A percentile compares a stretch with the other conserved stretches of the same genome.
phyloP scores from a whole-genome alignment of 23 tunicate genomes.

The Halocynthia roretzi region DNA sequence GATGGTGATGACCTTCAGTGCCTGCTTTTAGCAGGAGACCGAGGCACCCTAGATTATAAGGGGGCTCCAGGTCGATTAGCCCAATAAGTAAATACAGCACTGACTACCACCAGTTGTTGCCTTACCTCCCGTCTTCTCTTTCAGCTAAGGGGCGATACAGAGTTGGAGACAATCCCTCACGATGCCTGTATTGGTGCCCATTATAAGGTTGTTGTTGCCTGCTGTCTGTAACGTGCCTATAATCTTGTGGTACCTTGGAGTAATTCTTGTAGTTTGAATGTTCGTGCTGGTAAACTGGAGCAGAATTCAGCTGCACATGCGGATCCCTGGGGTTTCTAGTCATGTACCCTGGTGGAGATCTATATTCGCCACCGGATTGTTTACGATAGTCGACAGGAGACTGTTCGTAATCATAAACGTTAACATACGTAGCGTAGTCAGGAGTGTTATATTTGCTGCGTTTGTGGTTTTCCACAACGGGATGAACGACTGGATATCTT shows the following conservation, averaged over 20 bases:
- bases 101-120: neutral
- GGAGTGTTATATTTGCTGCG: constrained; percentile 7
- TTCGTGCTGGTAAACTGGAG: neutral
- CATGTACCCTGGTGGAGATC: neutral
- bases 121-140: constrained; percentile 67
- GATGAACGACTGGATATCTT: constrained; percentile 18
- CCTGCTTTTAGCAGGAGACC: neutral
- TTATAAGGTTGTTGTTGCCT: constrained; percentile 23
- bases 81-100: no score
- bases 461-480: constrained; percentile 7
- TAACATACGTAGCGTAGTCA: constrained; percentile 28
- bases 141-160: constrained; percentile 43
- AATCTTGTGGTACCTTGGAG: constrained; percentile 17
- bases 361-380: neutral
- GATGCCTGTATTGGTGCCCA: constrained; percentile 31
- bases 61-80: no score
- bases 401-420: constrained; percentile 22
- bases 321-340: neutral
- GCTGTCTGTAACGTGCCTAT: constrained; percentile 1
- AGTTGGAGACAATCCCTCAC: constrained; percentile 4
- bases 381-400: constrained; percentile 18
- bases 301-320: neutral
- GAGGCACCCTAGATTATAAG: neutral
- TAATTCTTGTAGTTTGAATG: constrained; percentile 10
- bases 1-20: no score